Percentiles rank a stretch among this genome's conserved stretches.
Conservation (phyloP, 2,797 vertebrate species). For the Sebastes jordani region DNA sequence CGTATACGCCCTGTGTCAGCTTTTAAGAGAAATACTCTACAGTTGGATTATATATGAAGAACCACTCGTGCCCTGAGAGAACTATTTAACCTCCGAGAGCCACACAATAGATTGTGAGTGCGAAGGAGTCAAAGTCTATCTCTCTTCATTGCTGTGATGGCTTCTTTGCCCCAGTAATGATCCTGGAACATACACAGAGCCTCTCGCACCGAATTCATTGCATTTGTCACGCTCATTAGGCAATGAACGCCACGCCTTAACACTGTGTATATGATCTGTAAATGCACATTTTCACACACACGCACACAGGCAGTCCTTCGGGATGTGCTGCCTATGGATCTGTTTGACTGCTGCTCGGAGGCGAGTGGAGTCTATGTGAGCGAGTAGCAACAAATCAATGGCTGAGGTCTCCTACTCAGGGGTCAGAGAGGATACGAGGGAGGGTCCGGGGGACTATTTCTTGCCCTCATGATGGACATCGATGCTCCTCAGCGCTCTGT, state of each 20-base stretch:
- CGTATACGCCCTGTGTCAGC: conserved; percentile 2
- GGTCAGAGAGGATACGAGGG: conserved; percentile 69
- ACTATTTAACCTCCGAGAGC: conserved; percentile 35
- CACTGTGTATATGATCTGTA: conserved; percentile 11
- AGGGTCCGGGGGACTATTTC: conserved; percentile 62
- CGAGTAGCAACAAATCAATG: conserved; percentile 78
- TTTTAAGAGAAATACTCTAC: conserved; percentile 29
- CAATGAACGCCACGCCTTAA: neutral
- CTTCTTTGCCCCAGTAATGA: conserved; percentile 43
- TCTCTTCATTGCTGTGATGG: conserved; percentile 35
- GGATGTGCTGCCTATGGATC: conserved; percentile 67
- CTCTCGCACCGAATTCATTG: conserved; percentile 31
- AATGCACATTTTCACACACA: conserved; percentile 19
- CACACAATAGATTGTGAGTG: conserved; percentile 18
- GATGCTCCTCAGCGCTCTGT: conserved; percentile 32
- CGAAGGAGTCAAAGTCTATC: conserved; percentile 32
- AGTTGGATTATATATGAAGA: conserved; percentile 33
- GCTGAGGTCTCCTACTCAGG: conserved; percentile 64
- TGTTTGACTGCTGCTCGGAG: conserved; percentile 62
- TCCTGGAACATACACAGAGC: conserved; percentile 19
- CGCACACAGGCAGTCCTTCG: conserved; percentile 31
- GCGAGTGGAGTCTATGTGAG: conserved; percentile 62
- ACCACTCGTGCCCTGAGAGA: conserved; percentile 39
- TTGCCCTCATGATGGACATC: conserved; percentile 62
- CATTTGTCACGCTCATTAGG: conserved; percentile 54